Evolutionary conservation across 2,113 vertebrate genomes (phyloP), one percentile per base, ranked within the genome.

Genomic region (Elanoides forficatus): DNA sequence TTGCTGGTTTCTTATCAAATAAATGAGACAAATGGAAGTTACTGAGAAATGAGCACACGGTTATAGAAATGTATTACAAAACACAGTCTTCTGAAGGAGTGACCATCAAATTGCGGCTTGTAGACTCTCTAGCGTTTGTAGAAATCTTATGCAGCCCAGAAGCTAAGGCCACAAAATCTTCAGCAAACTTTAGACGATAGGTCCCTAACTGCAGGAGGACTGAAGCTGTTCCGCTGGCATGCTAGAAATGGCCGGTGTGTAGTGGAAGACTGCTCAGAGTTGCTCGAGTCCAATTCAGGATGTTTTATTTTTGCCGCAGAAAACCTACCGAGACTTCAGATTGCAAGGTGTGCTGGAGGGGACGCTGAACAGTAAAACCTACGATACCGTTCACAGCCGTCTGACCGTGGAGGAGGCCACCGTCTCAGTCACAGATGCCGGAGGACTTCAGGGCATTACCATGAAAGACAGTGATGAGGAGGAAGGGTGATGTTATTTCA

Each of bases 391-490:
- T 80, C 99, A 99, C 98, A 99, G 98, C 94, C 99, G 99, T 1
- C 98, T 99, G 94, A 99, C 98, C 0, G 98, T 99, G 23, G 99
- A 99, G 96, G 99, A 99, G 52, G 99, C 99, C 85, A 99, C 99
- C 0, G 98, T 98, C 20, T 98, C 99, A 0, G 99, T 99, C 50
- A 99, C 99, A 1, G 98, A 99, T 16, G 98, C 98, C 0, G 98
- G 98, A 60, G 98, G 99, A 76, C 99, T 99, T 82, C 99, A 99
- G 97, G 99, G 99, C 67, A 98, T 99, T 95, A 99, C 99, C 12
- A 99, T 99, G 99, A 99, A 98, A 88, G 99, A 99, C 98, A 99
- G 99, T 7, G 99, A 99, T 13, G 99, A 99, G 97, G 99, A 99
- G 70, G 99, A 99, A 76, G 98, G 98, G 68, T 99, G 95, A 99